Evolutionary conservation across 2,797 vertebrate species (phyloP), one percentile per base, ranked within the genome.

Genomic region (Paratrypauchen microcephalus): DNA sequence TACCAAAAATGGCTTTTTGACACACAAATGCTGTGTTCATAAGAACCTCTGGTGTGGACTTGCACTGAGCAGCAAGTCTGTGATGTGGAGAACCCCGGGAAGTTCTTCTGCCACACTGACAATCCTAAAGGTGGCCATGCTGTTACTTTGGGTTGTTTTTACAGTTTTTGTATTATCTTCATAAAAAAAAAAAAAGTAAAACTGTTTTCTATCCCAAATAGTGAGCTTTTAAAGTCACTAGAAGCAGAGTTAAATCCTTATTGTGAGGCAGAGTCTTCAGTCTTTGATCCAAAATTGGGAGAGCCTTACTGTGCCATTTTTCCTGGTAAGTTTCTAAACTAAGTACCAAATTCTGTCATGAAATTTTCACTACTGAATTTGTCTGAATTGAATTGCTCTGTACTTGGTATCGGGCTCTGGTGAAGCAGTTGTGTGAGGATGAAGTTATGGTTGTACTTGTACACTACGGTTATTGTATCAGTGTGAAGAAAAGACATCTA

Each of bases 281-380:
- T 80, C 60, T 94, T 92, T 50, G 81, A 74, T 47, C 92, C 91
- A 57, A 85, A 83, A 75, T 86, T 88, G 19, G 96, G 95, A 74
- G 92, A 95, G 19, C 93, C 94, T 18, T 99, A 95, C 76, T 97
- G 96, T 87, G 95, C 95, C 52, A 89, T 91, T 61, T 96, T 93
- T 69, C 78, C 91, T 78, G 94, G 97, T 97, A 63, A 89, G 85
- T 58, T 7, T 4, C 23, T 62, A 60, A 32, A 8, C 2, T 36
- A 18, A 24, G 8, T n/a, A 6, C 8, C 18, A 54, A 54, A 54
- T 21, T 16, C 4, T n/a, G n/a, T 48, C 2, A 3, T n/a, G 19
- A 52, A 52, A 52, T 21, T 21, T 8, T 52, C 19, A n/a, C 50
- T 1, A 56, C 15, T 24, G 11, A 21, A 12, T 56, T 24, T 24